phyloP scores from a whole-genome alignment of 64 coral and sea anemone species.

The Dendronephthya gigantea region DNA sequence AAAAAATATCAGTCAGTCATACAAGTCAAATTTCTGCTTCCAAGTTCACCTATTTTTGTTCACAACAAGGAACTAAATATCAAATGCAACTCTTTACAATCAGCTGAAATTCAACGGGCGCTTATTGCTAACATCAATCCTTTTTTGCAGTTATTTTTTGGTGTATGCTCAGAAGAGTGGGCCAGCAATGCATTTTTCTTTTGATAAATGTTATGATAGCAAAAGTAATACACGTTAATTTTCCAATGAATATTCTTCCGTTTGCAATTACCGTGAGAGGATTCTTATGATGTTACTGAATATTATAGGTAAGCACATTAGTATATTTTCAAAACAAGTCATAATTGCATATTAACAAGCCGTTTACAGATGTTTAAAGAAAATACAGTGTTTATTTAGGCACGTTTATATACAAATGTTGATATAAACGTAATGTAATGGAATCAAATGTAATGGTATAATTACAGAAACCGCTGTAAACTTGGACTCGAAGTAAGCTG shows the following conservation, averaged over 20 bases:
- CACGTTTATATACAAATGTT: neutral
- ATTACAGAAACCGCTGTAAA: neutral
- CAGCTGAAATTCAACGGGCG: neutral
- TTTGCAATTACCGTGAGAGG: neutral
- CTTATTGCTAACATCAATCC: neutral
- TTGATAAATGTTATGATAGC: neutral
- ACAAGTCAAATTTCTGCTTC: neutral
- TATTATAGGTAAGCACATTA: neutral
- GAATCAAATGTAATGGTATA: neutral
- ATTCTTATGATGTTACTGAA: neutral
- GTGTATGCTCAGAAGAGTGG: neutral
- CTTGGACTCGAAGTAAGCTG: neutral
- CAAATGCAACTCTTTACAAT: neutral
- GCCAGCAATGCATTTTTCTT: neutral
- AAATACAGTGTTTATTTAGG: neutral
- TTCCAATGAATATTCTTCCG: neutral
- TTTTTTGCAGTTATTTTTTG: neutral
- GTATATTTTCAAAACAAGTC: neutral
- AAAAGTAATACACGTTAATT: neutral
- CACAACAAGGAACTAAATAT: neutral
- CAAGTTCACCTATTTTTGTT: neutral
- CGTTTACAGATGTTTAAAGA: neutral
- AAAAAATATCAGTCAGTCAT: neutral
- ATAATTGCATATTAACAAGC: neutral
- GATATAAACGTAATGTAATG: neutral